Evolutionary conservation across 2,888 invertebrate genomes (phyloP).

Genomic region (Pinctada fucata): DNA sequence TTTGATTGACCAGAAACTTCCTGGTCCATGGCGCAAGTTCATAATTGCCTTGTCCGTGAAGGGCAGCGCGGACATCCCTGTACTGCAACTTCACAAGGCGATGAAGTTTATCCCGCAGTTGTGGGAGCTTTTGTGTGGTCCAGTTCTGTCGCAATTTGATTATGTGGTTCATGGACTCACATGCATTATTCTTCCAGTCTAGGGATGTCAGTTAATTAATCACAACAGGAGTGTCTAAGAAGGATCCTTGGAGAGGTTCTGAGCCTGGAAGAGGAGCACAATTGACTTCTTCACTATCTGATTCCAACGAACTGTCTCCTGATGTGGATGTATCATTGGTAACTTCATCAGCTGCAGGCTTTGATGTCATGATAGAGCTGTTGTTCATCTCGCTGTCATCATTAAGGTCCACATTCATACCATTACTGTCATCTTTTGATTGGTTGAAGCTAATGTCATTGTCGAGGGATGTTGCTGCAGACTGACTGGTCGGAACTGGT

Average conservation of each 20-base stretch:
- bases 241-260: not conserved
- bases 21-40: not conserved
- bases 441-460: not conserved
- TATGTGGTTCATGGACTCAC: conserved; percentile 8
- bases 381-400: not conserved
- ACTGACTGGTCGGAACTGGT: not conserved
- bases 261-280: not conserved
- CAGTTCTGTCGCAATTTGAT: conserved; percentile 3
- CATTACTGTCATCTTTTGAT: not conserved
- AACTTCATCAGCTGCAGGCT: not conserved
- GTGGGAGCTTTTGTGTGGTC: conserved; percentile 1
- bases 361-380: not conserved
- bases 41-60: conserved; percentile 10
- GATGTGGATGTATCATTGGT: not conserved
- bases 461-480: not conserved
- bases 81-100: conserved; percentile 9
- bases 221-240: not conserved
- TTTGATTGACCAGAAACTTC: not conserved
- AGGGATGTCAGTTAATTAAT: not conserved
- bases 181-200: not conserved
- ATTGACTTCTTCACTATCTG: not conserved
- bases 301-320: not conserved
- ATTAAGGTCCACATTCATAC: not conserved
- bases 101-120: not conserved
- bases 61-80: not conserved